These are phyloP conservation scores for Azorinus chamasolen DNA, from an alignment of 2,888 invertebrate species.

Conservation along the genomic window DNA sequence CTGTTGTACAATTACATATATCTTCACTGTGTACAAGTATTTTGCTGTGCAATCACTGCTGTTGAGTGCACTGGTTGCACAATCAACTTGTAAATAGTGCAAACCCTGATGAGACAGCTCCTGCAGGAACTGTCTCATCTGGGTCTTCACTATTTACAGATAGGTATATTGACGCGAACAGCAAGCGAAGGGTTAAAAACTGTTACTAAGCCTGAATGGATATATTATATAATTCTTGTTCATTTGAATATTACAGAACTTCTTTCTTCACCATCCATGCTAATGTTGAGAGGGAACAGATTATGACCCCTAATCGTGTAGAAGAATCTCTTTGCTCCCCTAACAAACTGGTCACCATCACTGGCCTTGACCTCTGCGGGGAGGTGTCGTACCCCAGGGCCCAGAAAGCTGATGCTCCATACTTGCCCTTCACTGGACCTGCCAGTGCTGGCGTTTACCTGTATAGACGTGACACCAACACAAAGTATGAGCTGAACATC, in stretches of 20 bases:
- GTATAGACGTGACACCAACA: constrained; percentile 81
- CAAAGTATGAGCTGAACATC: constrained; percentile 78
- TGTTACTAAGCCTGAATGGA: too few species aligned
- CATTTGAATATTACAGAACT: constrained; percentile 73
- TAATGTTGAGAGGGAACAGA: constrained; percentile 89
- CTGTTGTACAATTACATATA: too few species aligned
- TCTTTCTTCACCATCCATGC: constrained; percentile 81
- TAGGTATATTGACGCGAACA: too few species aligned
- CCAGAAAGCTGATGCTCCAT: constrained; percentile 87
- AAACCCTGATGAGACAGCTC: too few species aligned
- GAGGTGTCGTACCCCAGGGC: constrained; percentile 90
- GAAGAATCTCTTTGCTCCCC: constrained; percentile 86
- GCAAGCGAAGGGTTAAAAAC: too few species aligned
- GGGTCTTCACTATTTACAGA: too few species aligned
- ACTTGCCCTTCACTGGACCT: constrained; percentile 83
- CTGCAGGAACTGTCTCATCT: too few species aligned
- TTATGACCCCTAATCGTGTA: constrained; percentile 89
- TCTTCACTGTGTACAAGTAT: too few species aligned
- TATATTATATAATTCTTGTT: too few species aligned
- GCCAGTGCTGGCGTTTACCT: constrained; percentile 72
- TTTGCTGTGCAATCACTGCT: too few species aligned
- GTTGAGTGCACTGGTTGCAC: too few species aligned
- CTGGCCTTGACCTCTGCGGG: constrained; percentile 95
- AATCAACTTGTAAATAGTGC: too few species aligned
- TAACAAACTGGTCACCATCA: constrained; percentile 89